Evolutionary conservation across 2,888 invertebrate genomes (phyloP).

Genomic region (Caenorhabditis afra): DNA sequence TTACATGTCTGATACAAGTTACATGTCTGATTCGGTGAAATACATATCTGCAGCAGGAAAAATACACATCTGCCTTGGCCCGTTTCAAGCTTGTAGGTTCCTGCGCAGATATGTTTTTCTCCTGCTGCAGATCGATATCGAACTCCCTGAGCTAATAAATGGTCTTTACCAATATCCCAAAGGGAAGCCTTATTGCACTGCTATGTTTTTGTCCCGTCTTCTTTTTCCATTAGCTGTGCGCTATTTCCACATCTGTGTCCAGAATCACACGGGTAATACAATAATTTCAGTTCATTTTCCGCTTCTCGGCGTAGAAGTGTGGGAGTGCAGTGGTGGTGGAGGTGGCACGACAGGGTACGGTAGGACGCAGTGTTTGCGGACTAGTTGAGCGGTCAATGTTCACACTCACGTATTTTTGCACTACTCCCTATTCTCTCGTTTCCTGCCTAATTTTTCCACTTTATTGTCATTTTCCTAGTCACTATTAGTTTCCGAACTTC

Average conservation of each 20-base stretch:
- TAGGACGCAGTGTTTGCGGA: slow-evolving; percentile 57
- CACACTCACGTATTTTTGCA: slow-evolving; percentile 58
- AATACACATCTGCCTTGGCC: too few species aligned
- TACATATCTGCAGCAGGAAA: too few species aligned
- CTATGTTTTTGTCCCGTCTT: not conserved
- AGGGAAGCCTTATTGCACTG: not conserved
- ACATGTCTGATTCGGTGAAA: too few species aligned
- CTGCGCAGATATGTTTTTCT: too few species aligned
- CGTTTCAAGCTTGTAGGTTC: too few species aligned
- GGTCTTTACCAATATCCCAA: too few species aligned
- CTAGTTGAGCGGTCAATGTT: slow-evolving; percentile 58
- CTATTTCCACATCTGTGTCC: not conserved
- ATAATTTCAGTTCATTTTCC: slow-evolving; percentile 55
- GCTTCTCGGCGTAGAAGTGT: slow-evolving; percentile 40
- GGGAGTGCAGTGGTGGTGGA: slow-evolving; percentile 27
- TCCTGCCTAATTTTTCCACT: slow-evolving; percentile 14
- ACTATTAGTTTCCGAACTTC: slow-evolving; percentile 20
- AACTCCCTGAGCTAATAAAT: too few species aligned
- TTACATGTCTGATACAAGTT: too few species aligned
- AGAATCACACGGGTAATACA: slow-evolving; percentile 10
- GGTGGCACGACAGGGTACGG: slow-evolving; percentile 41
- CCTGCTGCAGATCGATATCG: too few species aligned
- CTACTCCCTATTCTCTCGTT: slow-evolving; percentile 17
- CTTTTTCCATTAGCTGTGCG: too few species aligned
- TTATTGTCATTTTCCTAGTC: slow-evolving; percentile 34